These are phyloP conservation scores for Gyps fulvus DNA, from an alignment of 2,113 vertebrate species.

Conservation along the genomic window DNA sequence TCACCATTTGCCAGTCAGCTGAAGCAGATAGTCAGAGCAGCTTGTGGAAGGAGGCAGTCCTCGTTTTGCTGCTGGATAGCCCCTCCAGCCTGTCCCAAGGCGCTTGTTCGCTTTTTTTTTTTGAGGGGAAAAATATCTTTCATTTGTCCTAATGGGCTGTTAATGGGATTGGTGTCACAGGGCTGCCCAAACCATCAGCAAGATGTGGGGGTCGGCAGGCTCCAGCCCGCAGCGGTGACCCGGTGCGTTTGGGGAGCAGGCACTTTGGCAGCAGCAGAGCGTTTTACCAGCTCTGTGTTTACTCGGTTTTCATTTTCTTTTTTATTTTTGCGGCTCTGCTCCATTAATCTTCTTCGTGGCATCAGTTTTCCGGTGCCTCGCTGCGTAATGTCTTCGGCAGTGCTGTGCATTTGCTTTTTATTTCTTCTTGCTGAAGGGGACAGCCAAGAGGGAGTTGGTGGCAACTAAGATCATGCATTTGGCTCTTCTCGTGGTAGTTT, in stretches of 20 bases:
- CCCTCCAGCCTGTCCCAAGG: neutral
- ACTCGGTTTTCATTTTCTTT: neutral
- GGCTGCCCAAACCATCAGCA: neutral
- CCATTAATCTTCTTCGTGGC: neutral
- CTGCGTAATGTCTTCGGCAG: neutral
- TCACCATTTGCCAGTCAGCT: neutral
- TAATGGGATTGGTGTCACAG: neutral
- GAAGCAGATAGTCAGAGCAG: neutral
- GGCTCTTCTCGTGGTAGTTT: neutral
- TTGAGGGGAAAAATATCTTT: neutral
- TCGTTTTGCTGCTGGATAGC: accelerated
- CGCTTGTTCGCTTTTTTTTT: neutral
- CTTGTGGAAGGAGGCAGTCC: neutral
- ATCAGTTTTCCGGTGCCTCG: neutral
- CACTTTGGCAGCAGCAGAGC: neutral
- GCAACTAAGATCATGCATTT: neutral
- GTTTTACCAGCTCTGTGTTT: neutral
- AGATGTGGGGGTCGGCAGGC: neutral
- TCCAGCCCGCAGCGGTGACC: neutral
- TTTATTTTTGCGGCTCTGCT: neutral
- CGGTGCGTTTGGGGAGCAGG: neutral
- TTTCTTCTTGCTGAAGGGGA: neutral
- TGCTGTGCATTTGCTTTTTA: neutral
- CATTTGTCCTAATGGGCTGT: neutral
- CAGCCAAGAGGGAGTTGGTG: neutral